These are phyloP conservation scores for Epizoanthus ramosus DNA, from an alignment of 92 coral and sea anemone genomes.

Conservation along the genomic window DNA sequence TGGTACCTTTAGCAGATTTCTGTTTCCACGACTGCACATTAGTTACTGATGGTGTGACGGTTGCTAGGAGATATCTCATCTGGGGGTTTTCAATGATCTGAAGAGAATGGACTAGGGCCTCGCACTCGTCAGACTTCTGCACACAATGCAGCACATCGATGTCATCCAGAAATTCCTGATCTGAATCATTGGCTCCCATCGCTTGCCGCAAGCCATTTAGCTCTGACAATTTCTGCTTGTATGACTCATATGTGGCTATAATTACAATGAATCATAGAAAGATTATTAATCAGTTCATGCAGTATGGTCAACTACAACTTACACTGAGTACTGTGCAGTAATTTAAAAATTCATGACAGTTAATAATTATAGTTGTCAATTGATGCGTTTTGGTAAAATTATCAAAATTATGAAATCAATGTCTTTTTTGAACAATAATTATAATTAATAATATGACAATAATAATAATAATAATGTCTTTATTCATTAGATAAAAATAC, in stretches of 20 bases:
- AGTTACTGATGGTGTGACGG: conserved; percentile 60
- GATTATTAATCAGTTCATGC: too few relatives aligned
- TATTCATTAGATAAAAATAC: too few relatives aligned
- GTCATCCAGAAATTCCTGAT: conserved; percentile 81
- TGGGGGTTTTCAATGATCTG: conserved; percentile 95
- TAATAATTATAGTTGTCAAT: too few relatives aligned
- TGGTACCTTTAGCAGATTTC: conserved; percentile 59
- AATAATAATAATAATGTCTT: too few relatives aligned
- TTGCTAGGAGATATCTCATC: conserved; percentile 77
- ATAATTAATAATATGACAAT: too few relatives aligned
- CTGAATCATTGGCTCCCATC: conserved; percentile 88
- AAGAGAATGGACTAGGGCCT: conserved; percentile 82
- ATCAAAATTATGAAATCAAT: too few relatives aligned
- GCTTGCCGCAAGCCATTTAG: conserved; percentile 75
- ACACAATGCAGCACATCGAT: conserved; percentile 84
- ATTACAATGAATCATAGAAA: background rate
- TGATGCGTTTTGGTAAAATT: too few relatives aligned
- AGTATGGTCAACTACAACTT: too few relatives aligned
- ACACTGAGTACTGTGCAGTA: too few relatives aligned
- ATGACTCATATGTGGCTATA: conserved; percentile 73
- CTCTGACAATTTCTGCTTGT: conserved; percentile 76
- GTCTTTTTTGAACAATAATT: too few relatives aligned
- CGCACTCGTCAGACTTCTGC: conserved; percentile 83
- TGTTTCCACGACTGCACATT: background rate
- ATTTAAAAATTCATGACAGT: too few relatives aligned